Base-by-base conservation (phyloP, 1,140 invertebrate species). In the Lycorma delicatula region DNA sequence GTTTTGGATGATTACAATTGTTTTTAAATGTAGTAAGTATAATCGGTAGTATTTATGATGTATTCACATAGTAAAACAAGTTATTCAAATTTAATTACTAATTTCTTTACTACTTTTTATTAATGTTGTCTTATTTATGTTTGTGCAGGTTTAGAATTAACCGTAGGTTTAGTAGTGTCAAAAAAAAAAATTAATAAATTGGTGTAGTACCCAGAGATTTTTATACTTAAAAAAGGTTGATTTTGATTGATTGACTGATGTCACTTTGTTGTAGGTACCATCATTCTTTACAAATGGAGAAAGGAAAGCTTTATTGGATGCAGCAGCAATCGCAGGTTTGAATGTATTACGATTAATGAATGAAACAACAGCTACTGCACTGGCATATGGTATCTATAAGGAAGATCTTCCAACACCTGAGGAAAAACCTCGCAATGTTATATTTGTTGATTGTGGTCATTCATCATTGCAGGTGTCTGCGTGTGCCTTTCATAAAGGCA, bases 371-470 rank as follows among this genome's bases (percentile, higher is more conserved):
- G 94, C 97, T 4, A 93, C 92, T 53, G 93, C 93, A 23, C 75
- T 99, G 22, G 84, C 87, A 23, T 98, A 99, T 75, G 96, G 95
- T 59, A 96, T 98, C 70, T 98, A 98, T 70, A 97, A 97, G 72
- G 88, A 95, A 70, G 94, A 97, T 74, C 75, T 97, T 54, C 95
- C 94, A 23, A 79, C 79, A 44, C 75, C 82, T 2, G 91, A 93
- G 64, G 88, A 93, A 59, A 86, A 91, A 61, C 85, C 93, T 0
- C 78, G 87, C 58, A 89, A 93, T 74, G 87, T 97, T 26, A 82
- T 93, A 1, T 97, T 97, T 74, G 86, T 97, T 36, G 93, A 97
- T 73, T 91, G 89, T 72, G 93, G 93, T 9, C 85, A 94, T 64
- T 82, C 88, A 23, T 83, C 87, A 58, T 76, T 91, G 56, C 86